Conservation (phyloP, 2,888 invertebrate species). For the Bembecia ichneumoniformis region DNA sequence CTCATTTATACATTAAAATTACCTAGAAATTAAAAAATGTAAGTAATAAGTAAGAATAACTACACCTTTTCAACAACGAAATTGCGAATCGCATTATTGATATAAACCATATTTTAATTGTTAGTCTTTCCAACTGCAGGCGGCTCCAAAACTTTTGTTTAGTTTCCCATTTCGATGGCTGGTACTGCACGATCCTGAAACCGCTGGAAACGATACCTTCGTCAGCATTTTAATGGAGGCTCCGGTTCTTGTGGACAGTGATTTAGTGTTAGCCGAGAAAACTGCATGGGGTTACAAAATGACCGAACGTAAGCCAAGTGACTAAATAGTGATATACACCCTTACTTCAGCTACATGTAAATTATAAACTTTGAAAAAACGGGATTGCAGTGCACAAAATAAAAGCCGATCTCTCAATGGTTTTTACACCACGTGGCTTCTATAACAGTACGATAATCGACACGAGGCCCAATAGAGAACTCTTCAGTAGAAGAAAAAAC, state of each 20-base stretch:
- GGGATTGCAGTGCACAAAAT: slow-evolving; percentile 37
- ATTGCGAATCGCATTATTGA: not conserved
- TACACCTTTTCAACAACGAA: too few relatives aligned
- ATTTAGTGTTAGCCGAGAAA: slow-evolving; percentile 37
- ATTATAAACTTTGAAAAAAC: not conserved
- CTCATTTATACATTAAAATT: too few relatives aligned
- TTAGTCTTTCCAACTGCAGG: slow-evolving; percentile 16
- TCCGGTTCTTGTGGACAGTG: slow-evolving; percentile 34
- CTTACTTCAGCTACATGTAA: too few relatives aligned
- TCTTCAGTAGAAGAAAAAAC: slow-evolving; percentile 39
- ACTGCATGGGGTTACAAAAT: slow-evolving; percentile 16
- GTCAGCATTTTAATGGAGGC: slow-evolving; percentile 9
- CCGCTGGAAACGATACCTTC: not conserved
- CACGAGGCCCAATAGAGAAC: slow-evolving; percentile 26
- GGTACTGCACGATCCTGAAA: slow-evolving; percentile 11
- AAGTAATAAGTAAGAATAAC: too few relatives aligned
- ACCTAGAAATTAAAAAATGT: too few relatives aligned
- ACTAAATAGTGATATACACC: too few relatives aligned
- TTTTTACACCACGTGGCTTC: slow-evolving; percentile 28
- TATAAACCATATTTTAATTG: not conserved
- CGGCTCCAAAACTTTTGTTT: slow-evolving; percentile 22
- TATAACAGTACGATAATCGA: slow-evolving; percentile 34
- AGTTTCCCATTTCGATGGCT: slow-evolving; percentile 47
- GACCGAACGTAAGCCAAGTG: slow-evolving; percentile 34
- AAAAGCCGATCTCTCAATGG: slow-evolving; percentile 21